Evolutionary conservation across 2,888 invertebrate genomes (phyloP).

Genomic region (Stenodema calcarata): DNA sequence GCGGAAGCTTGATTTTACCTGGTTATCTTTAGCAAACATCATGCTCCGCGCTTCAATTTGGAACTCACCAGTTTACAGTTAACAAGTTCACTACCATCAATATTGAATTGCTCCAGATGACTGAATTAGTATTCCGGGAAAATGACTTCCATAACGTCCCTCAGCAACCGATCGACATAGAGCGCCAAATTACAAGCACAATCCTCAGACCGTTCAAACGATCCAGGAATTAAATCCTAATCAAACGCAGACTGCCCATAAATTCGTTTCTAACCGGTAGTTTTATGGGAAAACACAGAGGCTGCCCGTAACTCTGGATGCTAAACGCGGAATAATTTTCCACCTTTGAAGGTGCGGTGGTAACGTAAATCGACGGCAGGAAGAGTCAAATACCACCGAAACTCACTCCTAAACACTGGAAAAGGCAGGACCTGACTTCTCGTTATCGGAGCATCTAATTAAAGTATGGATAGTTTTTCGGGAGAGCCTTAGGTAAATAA

Average conservation of each 20-base stretch:
- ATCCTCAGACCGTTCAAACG: neutral
- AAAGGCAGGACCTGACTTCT: neutral
- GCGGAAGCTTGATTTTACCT: no score
- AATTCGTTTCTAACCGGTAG: neutral
- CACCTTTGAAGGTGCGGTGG: neutral
- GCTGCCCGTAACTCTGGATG: neutral
- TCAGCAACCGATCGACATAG: no score
- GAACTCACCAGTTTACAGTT: no score
- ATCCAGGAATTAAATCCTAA: neutral
- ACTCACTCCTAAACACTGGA: neutral
- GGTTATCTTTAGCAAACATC: no score
- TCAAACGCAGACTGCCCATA: neutral
- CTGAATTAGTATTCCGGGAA: no score
- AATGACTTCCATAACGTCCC: no score
- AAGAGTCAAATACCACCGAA: neutral
- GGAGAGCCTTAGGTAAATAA: neutral
- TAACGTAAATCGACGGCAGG: neutral
- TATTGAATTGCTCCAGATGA: no score
- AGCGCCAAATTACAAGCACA: neutral
- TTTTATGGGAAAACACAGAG: neutral
- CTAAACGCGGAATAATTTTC: neutral
- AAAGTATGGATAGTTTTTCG: neutral
- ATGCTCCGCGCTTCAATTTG: no score
- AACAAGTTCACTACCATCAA: no score
- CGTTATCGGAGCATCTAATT: neutral